Evolutionary conservation across 2,113 vertebrate genomes (phyloP).

Genomic region (Crotalus viridis): DNA sequence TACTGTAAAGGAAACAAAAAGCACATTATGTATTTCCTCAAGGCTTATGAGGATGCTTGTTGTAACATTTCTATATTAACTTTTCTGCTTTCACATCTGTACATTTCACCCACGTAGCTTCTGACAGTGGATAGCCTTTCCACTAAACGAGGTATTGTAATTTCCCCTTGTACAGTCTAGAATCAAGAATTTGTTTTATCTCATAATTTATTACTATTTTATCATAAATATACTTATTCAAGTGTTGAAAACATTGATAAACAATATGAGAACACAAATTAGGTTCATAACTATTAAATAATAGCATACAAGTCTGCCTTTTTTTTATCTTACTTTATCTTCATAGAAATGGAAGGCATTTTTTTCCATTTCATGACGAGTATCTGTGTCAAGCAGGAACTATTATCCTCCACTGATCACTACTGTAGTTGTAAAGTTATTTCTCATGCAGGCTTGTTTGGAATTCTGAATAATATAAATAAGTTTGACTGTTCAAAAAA

Average conservation of each 20-base stretch:
- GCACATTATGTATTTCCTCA: too few species aligned
- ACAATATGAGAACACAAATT: not conserved
- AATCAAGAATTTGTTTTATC: too few species aligned
- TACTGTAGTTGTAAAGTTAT: constrained; percentile 68
- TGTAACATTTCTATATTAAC: too few species aligned
- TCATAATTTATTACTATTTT: too few species aligned
- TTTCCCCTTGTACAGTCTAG: too few species aligned
- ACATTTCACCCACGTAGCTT: too few species aligned
- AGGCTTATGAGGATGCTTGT: too few species aligned
- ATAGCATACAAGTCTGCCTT: not conserved
- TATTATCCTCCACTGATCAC: constrained; percentile 64
- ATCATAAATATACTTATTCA: not conserved
- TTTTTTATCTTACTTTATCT: too few species aligned
- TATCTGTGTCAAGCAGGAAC: constrained; percentile 21
- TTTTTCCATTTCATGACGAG: constrained; percentile 16
- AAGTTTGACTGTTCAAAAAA: constrained; percentile 72
- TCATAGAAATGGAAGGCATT: not conserved
- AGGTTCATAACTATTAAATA: not conserved
- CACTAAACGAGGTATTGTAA: too few species aligned
- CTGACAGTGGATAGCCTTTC: too few species aligned
- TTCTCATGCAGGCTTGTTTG: constrained; percentile 72
- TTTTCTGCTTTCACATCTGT: too few species aligned
- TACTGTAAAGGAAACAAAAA: too few species aligned
- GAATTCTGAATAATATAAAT: constrained; percentile 74
- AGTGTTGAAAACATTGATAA: not conserved